Evolutionary conservation across 2,113 vertebrate species (phyloP).

Genomic region (Microcebus murinus): DNA sequence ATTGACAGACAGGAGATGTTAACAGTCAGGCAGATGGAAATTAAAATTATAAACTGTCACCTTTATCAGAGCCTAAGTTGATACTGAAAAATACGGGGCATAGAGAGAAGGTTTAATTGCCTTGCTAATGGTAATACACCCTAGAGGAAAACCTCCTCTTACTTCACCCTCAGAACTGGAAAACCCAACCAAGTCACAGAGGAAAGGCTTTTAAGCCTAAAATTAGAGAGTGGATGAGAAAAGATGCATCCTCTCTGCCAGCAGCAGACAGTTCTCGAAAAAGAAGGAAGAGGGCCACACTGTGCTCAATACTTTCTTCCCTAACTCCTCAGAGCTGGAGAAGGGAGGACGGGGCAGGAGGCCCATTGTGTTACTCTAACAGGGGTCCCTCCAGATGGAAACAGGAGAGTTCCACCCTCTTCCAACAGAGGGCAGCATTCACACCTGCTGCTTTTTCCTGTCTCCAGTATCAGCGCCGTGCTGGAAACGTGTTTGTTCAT

Average conservation of each 20-base stretch:
- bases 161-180: neutral
- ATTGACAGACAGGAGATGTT: neutral
- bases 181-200: neutral
- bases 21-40: neutral
- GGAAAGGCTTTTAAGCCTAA: neutral
- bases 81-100: neutral
- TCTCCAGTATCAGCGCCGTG: neutral
- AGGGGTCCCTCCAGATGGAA: neutral
- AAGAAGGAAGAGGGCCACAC: neutral
- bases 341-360: accelerated
- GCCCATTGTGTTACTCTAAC: neutral
- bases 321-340: neutral
- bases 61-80: neutral
- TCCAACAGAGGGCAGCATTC: neutral
- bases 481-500: neutral
- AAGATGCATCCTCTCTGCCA: neutral
- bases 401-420: neutral
- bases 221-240: neutral
- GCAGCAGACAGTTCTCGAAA: neutral
- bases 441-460: neutral
- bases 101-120: neutral
- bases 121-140: neutral
- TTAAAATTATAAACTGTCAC: neutral
- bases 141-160: neutral
- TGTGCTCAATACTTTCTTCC: neutral